A percentile compares a stretch with the other conserved stretches of the same genome.
Evolutionary conservation across 2,888 invertebrate species (phyloP).

Genomic region (Metallyticus violacea): DNA sequence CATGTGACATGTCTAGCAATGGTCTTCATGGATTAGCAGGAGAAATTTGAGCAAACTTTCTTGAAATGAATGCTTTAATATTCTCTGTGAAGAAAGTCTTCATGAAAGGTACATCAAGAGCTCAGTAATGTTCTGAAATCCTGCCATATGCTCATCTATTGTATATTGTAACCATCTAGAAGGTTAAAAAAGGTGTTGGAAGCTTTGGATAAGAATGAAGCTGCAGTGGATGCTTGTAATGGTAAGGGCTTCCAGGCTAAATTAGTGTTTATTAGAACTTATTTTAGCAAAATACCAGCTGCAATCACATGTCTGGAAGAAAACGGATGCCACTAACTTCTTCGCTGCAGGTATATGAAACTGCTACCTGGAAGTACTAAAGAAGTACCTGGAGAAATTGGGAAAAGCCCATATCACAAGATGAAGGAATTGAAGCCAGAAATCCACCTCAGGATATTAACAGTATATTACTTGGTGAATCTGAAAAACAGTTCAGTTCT

Average conservation of each 20-base stretch:
- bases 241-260: not conserved
- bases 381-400: not conserved
- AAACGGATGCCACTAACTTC: not conserved
- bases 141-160: not conserved
- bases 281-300: too few species aligned
- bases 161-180: not conserved
- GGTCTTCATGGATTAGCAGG: too few species aligned
- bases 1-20: not conserved
- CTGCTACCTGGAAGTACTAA: too few species aligned
- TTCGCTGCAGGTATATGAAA: not conserved
- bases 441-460: not conserved
- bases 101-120: too few species aligned
- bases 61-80: too few species aligned
- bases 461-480: not conserved
- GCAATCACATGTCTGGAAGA: not conserved
- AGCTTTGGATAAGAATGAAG: too few species aligned
- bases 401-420: too few species aligned
- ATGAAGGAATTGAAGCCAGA: too few species aligned
- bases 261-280: not conserved
- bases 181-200: not conserved
- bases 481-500: not conserved
- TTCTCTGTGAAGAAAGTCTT: too few species aligned
- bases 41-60: not conserved
- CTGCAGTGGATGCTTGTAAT: not conserved
- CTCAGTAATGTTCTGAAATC: not conserved